These are phyloP conservation scores for Gonioctena quinquepunctata DNA, from an alignment of 1,140 invertebrate genomes.

Conservation along the genomic window DNA sequence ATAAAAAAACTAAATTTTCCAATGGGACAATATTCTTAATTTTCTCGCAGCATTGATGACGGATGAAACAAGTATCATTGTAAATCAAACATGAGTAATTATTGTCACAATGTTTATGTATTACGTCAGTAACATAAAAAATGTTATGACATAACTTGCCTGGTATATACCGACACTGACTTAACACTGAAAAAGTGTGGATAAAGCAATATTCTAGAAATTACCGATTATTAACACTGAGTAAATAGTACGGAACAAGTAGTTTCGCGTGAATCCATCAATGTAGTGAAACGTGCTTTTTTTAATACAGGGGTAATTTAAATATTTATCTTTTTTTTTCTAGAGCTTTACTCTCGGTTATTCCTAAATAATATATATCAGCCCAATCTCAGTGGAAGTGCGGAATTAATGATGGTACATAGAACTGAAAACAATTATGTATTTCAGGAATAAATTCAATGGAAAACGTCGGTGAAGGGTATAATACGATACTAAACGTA, in stretches of 20 bases:
- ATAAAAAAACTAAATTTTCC: no score
- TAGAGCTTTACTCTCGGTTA: no score
- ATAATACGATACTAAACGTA: no score
- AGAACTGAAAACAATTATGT: no score
- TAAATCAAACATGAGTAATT: slow-evolving; percentile 29
- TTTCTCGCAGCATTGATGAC: slow-evolving; percentile 14
- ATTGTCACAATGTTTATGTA: slow-evolving; percentile 25
- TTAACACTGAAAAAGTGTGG: not conserved
- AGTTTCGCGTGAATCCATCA: not conserved
- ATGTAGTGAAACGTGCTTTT: not conserved
- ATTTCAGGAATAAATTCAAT: no score
- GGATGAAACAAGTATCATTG: slow-evolving; percentile 16
- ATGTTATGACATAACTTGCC: slow-evolving; percentile 13
- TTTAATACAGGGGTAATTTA: not conserved
- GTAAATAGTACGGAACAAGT: not conserved
- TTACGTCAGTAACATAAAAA: slow-evolving; percentile 18
- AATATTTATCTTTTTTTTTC: no score
- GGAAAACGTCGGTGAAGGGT: no score
- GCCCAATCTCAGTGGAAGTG: no score
- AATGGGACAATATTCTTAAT: not conserved
- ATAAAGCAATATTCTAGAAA: slow-evolving; percentile 4
- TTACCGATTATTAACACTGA: not conserved
- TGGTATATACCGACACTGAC: not conserved
- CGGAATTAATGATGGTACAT: no score
- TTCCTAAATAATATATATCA: no score